Conservation (phyloP, 35 echinoderm and acorn worm species). For the Apostichopus californicus region DNA sequence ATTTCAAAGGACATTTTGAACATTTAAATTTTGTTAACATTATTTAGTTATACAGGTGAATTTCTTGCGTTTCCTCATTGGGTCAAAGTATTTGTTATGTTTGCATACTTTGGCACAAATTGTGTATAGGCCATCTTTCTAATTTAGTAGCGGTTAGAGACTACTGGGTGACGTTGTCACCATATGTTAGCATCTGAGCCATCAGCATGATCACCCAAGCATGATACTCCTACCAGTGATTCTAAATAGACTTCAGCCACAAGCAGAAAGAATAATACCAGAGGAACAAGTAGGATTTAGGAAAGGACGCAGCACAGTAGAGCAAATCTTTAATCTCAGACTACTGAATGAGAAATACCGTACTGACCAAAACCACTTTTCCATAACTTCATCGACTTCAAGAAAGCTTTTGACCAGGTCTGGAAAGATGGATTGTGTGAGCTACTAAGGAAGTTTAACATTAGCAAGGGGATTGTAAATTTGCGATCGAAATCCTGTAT, state of each 20-base stretch:
- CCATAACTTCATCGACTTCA: slow-evolving; percentile 39
- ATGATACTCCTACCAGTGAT: slow-evolving; percentile 18
- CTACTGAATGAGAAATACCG: slow-evolving; percentile 48
- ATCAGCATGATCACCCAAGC: slow-evolving; percentile 20
- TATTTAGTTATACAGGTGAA: too few species aligned
- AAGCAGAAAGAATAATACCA: slow-evolving; percentile 10
- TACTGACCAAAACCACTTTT: not conserved
- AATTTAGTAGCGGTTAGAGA: too few species aligned
- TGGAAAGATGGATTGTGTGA: slow-evolving; percentile 25
- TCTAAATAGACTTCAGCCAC: slow-evolving; percentile 41
- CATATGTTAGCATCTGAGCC: not conserved
- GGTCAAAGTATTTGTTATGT: too few species aligned
- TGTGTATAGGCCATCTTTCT: too few species aligned
- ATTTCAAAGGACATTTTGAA: too few species aligned
- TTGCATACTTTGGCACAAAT: too few species aligned
- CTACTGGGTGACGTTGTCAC: too few species aligned
- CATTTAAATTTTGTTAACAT: too few species aligned
- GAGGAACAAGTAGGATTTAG: slow-evolving; percentile 27
- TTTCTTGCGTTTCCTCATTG: too few species aligned
- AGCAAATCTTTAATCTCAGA: slow-evolving; percentile 39
- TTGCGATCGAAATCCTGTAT: not conserved
- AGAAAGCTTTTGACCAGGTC: slow-evolving; percentile 42
- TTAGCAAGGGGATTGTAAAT: not conserved
- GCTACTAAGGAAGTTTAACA: not conserved
- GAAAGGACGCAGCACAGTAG: slow-evolving; percentile 7